These are phyloP conservation scores for Melanostoma mellinum DNA, from an alignment of 2,888 invertebrate genomes.

Conservation along the genomic window DNA sequence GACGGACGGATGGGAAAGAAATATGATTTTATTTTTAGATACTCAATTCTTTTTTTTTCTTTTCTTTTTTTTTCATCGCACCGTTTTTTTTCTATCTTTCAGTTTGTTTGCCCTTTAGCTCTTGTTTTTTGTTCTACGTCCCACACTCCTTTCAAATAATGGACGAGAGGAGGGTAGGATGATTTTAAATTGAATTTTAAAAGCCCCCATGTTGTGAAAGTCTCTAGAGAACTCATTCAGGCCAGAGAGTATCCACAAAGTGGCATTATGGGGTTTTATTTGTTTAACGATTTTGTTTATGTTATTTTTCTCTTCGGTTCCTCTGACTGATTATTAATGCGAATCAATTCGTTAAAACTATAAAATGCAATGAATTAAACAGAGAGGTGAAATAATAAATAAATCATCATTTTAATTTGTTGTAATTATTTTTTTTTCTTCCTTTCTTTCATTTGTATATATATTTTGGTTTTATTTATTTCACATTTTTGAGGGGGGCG, in stretches of 20 bases:
- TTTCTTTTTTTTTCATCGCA: constrained; percentile 18
- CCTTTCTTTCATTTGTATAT: constrained; percentile 5
- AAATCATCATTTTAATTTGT: constrained; percentile 66
- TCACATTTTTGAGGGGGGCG: neutral
- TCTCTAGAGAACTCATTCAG: constrained; percentile 5
- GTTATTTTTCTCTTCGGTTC: constrained; percentile 1
- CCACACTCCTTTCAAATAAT: neutral
- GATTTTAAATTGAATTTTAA: constrained; percentile 67
- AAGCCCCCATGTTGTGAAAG: constrained; percentile 31
- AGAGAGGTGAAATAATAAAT: constrained; percentile 67
- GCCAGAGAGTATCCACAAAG: constrained; percentile 35
- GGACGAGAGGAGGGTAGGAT: constrained; percentile 22
- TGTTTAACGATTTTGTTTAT: constrained; percentile 32
- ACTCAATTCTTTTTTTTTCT: constrained; percentile 21
- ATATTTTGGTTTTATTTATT: constrained; percentile 18
- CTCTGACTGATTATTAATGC: constrained; percentile 29
- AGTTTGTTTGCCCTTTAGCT: constrained; percentile 43
- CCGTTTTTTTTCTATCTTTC: neutral
- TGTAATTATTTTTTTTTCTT: constrained; percentile 30
- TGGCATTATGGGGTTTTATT: constrained; percentile 26
- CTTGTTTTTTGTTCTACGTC: neutral
- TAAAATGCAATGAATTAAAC: constrained; percentile 56
- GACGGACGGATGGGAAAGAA: constrained; percentile 46
- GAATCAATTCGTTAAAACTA: constrained; percentile 58
- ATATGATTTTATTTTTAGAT: constrained; percentile 61